phyloP scores from a whole-genome alignment of 2,113 vertebrate species.

The Catharus minimus region DNA sequence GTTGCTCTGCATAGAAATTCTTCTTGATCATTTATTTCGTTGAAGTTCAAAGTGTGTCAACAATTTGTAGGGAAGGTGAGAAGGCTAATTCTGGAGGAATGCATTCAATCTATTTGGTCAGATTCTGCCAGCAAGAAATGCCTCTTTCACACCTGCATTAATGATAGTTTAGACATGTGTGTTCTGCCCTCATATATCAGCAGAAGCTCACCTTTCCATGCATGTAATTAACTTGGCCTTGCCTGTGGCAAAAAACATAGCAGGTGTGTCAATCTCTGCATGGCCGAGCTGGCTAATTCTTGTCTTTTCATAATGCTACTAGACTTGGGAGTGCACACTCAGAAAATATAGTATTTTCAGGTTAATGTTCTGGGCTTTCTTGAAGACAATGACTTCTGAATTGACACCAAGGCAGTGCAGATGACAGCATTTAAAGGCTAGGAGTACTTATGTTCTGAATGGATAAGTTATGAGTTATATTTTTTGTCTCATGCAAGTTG shows the following conservation, averaged over 20 bases:
- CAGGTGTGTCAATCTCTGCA: neutral
- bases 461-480: neutral
- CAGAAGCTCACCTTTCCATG: neutral
- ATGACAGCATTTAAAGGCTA: neutral
- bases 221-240: neutral
- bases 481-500: neutral
- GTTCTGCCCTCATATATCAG: neutral
- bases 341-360: neutral
- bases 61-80: neutral
- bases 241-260: neutral
- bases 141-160: neutral
- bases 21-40: neutral
- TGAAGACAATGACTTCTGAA: neutral
- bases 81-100: constrained; percentile 14
- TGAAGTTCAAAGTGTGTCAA: constrained; percentile 1
- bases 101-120: neutral
- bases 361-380: neutral
- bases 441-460: neutral
- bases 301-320: neutral
- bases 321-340: neutral
- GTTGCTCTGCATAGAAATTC: neutral
- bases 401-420: neutral
- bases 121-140: neutral
- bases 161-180: neutral
- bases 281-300: neutral